A percentile compares a stretch with the other conserved stretches of the same genome.
These are phyloP conservation scores for Troilus luridus DNA, from an alignment of 2,888 invertebrate species.

Conservation along the genomic window DNA sequence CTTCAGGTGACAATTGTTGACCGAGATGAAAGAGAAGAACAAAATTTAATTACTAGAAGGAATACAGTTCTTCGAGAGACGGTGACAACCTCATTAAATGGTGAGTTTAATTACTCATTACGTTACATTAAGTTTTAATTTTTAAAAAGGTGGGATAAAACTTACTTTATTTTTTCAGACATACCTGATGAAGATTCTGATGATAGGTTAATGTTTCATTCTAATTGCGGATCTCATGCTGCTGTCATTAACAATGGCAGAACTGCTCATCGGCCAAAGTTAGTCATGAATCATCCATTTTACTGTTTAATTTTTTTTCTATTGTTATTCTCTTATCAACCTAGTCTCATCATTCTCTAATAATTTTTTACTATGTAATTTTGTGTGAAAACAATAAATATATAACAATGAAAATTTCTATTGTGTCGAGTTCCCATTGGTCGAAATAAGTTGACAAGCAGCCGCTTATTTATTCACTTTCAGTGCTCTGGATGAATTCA, in stretches of 20 bases:
- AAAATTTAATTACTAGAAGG: slow-evolving; percentile 80
- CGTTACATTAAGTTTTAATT: not conserved
- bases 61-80: slow-evolving; percentile 73
- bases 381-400: not conserved
- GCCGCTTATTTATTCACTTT: slow-evolving; percentile 65
- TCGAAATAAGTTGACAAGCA: not conserved
- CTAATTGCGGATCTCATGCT: slow-evolving; percentile 92
- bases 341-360: too few species aligned
- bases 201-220: slow-evolving; percentile 89
- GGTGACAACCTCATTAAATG: slow-evolving; percentile 62
- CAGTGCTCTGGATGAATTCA: slow-evolving; percentile 92
- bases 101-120: slow-evolving; percentile 15
- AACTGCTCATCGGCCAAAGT: slow-evolving; percentile 94
- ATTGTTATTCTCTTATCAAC: too few species aligned
- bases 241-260: slow-evolving; percentile 91
- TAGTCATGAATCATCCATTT: slow-evolving; percentile 68
- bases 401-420: not conserved
- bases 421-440: not conserved
- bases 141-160: not conserved
- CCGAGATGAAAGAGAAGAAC: slow-evolving; percentile 82
- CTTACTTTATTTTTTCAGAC: slow-evolving; percentile 64
- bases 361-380: too few species aligned
- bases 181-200: slow-evolving; percentile 70
- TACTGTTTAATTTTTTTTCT: not conserved
- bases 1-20: slow-evolving; percentile 85